These are phyloP conservation scores for Anthonomus grandis DNA, from an alignment of 1,140 invertebrate species.

Conservation along the genomic window DNA sequence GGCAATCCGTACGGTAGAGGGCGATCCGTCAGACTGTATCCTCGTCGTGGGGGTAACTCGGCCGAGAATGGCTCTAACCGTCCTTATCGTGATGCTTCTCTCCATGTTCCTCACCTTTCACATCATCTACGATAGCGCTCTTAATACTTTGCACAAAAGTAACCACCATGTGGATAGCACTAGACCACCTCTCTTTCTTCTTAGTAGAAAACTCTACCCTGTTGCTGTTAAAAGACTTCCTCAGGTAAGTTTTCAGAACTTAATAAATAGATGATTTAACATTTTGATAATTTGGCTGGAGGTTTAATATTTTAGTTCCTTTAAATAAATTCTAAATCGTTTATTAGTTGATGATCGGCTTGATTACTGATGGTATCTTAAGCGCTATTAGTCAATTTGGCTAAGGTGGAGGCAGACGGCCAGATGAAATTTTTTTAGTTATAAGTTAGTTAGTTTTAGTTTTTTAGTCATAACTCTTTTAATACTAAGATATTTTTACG, in stretches of 20 bases:
- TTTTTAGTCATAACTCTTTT: no score
- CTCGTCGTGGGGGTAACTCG: slow-evolving; percentile 73
- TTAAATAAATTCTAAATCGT: no score
- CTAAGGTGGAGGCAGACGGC: no score
- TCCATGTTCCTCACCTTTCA: slow-evolving; percentile 78
- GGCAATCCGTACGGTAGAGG: slow-evolving; percentile 71
- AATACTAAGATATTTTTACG: no score
- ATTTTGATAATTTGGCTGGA: no score
- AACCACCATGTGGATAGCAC: slow-evolving; percentile 24
- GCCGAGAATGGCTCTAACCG: slow-evolving; percentile 73
- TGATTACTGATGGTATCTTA: no score
- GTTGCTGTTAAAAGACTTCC: slow-evolving; percentile 39
- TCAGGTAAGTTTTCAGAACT: slow-evolving; percentile 33
- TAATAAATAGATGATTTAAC: no score
- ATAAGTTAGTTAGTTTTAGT: no score
- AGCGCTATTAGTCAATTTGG: no score
- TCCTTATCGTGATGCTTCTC: slow-evolving; percentile 70
- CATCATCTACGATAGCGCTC: slow-evolving; percentile 76
- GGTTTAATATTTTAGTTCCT: no score
- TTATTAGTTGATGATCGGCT: no score
- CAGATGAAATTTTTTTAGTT: no score
- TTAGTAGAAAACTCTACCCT: slow-evolving; percentile 42
- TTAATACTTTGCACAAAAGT: slow-evolving; percentile 65
- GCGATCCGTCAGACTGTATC: slow-evolving; percentile 74
- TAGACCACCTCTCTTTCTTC: slow-evolving; percentile 37